Conservation (phyloP, 2,888 invertebrate genomes). For the Drosophila melanocephala region DNA sequence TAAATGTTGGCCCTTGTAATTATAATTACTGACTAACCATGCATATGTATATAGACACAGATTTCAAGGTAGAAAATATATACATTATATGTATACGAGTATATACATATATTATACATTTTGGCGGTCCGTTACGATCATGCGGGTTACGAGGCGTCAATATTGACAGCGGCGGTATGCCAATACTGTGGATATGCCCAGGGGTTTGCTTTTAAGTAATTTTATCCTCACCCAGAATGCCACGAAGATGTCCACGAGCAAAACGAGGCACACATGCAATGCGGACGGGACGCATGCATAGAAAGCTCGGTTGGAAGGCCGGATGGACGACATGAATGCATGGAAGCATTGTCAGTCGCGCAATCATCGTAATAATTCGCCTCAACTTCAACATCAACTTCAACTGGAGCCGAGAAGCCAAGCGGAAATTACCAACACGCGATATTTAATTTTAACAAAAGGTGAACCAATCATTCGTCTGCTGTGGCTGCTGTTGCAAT, state of each 20-base stretch:
- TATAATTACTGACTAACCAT: not conserved
- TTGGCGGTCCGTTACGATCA: conserved; percentile 59
- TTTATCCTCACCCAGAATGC: conserved; percentile 80
- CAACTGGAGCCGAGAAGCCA: conserved; percentile 65
- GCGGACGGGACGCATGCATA: conserved; percentile 50
- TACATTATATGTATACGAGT: not conserved
- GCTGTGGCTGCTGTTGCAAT: conserved; percentile 36
- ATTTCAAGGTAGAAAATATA: not conserved
- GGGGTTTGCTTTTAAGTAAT: conserved; percentile 73
- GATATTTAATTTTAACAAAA: conserved; percentile 83
- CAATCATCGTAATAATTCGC: conserved; percentile 80
- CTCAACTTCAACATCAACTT: conserved; percentile 58
- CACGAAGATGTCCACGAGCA: conserved; percentile 74
- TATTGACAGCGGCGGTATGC: conserved; percentile 77
- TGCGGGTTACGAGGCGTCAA: conserved; percentile 74
- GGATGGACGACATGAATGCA: conserved; percentile 75
- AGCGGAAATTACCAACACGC: conserved; percentile 84
- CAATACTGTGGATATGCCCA: conserved; percentile 72
- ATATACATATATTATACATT: conserved; percentile 9
- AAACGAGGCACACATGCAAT: conserved; percentile 65
- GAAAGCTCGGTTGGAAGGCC: conserved; percentile 51
- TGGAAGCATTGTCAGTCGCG: conserved; percentile 80
- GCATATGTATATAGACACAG: not conserved
- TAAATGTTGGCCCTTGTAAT: not conserved
- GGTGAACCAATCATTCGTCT: conserved; percentile 77